These are phyloP conservation scores for Celastrina argiolus DNA, from an alignment of 2,888 invertebrate genomes.

Conservation along the genomic window DNA sequence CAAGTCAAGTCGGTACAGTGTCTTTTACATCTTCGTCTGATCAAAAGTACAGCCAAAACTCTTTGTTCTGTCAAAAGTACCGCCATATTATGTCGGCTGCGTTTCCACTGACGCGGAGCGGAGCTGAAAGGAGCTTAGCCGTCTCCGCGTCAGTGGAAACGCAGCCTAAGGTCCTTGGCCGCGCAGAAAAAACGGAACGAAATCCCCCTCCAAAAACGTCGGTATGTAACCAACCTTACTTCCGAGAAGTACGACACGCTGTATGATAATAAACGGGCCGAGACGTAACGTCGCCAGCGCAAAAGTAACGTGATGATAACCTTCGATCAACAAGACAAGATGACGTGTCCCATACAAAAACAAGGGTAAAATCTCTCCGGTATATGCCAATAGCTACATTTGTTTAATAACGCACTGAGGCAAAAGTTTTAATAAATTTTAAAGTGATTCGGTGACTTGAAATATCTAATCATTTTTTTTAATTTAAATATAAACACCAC, in stretches of 20 bases:
- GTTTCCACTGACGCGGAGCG: no score
- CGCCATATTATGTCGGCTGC: neutral
- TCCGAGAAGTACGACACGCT: constrained; percentile 10
- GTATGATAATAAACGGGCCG: neutral
- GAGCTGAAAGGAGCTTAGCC: no score
- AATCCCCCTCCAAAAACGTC: neutral
- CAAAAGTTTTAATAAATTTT: no score
- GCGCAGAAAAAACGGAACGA: neutral
- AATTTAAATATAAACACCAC: no score
- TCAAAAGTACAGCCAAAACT: neutral
- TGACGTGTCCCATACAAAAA: no score
- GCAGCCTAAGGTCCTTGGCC: neutral
- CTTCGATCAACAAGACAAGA: no score
- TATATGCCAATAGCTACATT: no score
- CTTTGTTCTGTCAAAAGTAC: neutral
- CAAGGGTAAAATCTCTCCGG: no score
- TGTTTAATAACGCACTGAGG: no score
- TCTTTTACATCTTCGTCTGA: neutral
- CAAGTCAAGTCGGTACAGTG: neutral
- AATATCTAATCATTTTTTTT: no score
- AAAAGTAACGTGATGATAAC: neutral
- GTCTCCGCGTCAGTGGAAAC: no score
- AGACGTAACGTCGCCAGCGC: neutral
- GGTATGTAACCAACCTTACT: neutral
- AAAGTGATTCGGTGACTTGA: no score